A percentile compares a stretch with the other conserved stretches of the same genome.
phyloP scores from a whole-genome alignment of 2,888 invertebrate species.

The Spodoptera exigua region DNA sequence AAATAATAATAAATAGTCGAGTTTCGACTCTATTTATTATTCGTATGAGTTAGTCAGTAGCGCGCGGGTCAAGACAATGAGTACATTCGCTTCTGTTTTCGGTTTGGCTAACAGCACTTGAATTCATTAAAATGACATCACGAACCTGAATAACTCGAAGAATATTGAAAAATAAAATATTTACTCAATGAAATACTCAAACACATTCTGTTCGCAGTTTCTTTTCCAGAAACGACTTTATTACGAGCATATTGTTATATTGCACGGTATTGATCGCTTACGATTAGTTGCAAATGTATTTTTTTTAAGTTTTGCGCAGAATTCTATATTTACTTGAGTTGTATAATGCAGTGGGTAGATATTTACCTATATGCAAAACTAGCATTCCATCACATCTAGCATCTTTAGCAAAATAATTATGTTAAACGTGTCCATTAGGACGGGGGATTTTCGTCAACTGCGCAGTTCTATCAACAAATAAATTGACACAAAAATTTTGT shows the following conservation, averaged over 20 bases:
- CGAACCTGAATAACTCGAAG: constrained; percentile 7
- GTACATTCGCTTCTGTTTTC: constrained; percentile 27
- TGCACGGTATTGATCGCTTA: background rate
- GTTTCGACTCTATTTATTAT: constrained; percentile 32
- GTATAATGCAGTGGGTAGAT: no score
- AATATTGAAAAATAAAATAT: constrained; percentile 25
- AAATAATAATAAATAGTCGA: constrained; percentile 6
- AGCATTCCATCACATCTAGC: no score
- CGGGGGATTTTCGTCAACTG: no score
- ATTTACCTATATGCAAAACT: no score
- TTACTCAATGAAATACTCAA: constrained; percentile 14
- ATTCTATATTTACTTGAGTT: no score
- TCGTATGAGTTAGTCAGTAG: constrained; percentile 31
- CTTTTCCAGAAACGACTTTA: background rate
- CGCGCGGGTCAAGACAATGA: constrained; percentile 45
- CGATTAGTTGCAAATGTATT: no score
- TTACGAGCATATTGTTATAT: background rate
- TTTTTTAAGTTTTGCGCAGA: no score
- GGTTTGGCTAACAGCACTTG: constrained; percentile 20
- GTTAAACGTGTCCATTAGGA: no score
- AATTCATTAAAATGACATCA: constrained; percentile 46
- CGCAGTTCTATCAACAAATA: no score
- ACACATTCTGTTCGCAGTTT: background rate
- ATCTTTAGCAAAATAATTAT: no score
- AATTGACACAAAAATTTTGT: constrained; percentile 5